Percentiles rank a stretch among this genome's conserved stretches.
phyloP scores from a whole-genome alignment of 2,888 invertebrate genomes.

The Mermis nigrescens region DNA sequence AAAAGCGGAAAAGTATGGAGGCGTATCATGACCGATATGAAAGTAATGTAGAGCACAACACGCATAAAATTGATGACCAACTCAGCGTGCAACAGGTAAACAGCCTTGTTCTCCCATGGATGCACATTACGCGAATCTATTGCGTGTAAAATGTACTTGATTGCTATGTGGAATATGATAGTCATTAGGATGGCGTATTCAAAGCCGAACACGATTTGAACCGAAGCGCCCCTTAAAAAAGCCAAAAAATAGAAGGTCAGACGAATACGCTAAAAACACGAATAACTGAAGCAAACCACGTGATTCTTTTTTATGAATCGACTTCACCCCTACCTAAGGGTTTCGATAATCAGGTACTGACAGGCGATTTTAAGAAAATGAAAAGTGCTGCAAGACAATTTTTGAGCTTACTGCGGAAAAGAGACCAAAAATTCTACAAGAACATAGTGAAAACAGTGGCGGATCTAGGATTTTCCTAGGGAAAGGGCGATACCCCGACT shows the following conservation, averaged over 20 bases:
- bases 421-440: too few relatives aligned
- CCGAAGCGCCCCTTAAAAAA: constrained; percentile 74
- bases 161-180: constrained; percentile 69
- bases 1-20: constrained; percentile 93
- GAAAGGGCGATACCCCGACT: too few relatives aligned
- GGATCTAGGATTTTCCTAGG: too few relatives aligned
- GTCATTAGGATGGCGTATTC: constrained; percentile 92
- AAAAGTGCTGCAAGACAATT: too few relatives aligned
- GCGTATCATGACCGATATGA: constrained; percentile 84
- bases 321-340: too few relatives aligned
- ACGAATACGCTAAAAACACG: too few relatives aligned
- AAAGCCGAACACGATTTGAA: constrained; percentile 95
- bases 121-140: constrained; percentile 60
- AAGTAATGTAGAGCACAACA: constrained; percentile 64
- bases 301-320: too few relatives aligned
- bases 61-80: constrained; percentile 64
- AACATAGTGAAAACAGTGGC: too few relatives aligned
- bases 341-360: too few relatives aligned
- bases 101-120: constrained; percentile 98
- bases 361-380: too few relatives aligned
- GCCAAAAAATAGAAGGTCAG: constrained; percentile 82
- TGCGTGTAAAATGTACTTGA: constrained; percentile 72
- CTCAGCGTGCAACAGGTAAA: constrained; percentile 85
- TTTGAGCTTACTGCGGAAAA: too few relatives aligned
- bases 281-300: too few relatives aligned